These are phyloP conservation scores for Parazoanthus swiftii DNA, from an alignment of 92 coral and sea anemone species.

Conservation along the genomic window DNA sequence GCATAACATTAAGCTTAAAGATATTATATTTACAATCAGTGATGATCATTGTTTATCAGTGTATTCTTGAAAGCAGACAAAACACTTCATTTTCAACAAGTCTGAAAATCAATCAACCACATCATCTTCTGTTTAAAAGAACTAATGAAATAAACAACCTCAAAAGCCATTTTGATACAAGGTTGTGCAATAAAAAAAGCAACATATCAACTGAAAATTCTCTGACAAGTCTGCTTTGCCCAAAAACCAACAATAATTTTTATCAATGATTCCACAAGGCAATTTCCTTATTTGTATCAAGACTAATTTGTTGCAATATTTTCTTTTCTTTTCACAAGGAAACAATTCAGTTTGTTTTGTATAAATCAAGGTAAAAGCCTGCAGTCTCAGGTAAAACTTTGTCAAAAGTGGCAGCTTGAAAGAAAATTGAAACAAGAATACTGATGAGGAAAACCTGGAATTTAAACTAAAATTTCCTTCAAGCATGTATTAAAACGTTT, in stretches of 20 bases:
- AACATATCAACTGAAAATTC: not conserved
- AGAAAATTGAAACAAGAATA: not conserved
- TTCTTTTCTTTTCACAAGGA: not conserved
- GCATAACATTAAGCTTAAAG: not conserved
- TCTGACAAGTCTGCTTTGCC: not conserved
- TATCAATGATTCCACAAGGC: not conserved
- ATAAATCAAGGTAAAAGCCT: not conserved
- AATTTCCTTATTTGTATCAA: not conserved
- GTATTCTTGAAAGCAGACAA: not conserved
- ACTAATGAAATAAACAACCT: not conserved
- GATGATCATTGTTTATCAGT: no score
- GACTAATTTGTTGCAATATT: not conserved
- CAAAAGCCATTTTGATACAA: not conserved
- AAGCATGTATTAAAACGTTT: not conserved
- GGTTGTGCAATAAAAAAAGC: not conserved
- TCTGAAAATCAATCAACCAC: not conserved
- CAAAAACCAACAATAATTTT: not conserved
- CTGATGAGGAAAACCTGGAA: no score
- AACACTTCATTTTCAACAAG: not conserved
- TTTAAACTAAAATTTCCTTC: not conserved
- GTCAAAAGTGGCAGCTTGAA: not conserved
- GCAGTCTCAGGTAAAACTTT: no score
- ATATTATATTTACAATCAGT: no score
- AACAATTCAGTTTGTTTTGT: not conserved
- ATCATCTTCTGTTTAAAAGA: not conserved